Evolutionary conservation across 2,888 invertebrate genomes (phyloP).

Genomic region (Xylota segnis): DNA sequence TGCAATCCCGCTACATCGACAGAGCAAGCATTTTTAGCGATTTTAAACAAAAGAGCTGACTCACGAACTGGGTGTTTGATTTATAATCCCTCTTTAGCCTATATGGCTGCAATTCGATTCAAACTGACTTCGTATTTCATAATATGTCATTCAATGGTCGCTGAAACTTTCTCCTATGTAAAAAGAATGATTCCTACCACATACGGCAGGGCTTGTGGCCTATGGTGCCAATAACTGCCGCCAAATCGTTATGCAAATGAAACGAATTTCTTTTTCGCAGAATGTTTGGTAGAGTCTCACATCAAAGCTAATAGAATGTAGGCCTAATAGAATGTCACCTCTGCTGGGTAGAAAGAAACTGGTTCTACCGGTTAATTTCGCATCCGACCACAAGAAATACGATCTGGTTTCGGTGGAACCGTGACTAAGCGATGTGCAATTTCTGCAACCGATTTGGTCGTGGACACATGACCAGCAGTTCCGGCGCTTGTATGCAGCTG

Average conservation of each 20-base stretch:
- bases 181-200: conserved; percentile 11
- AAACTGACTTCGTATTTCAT: conserved; percentile 33
- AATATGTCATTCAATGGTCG: neutral
- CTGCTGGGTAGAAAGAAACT: neutral
- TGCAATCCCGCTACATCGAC: neutral
- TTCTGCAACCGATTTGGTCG: neutral
- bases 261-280: conserved; percentile 11
- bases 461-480: neutral
- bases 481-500: too few relatives aligned
- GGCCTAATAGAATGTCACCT: too few relatives aligned
- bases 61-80: conserved; percentile 42
- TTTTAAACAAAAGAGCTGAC: conserved; percentile 43
- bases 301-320: too few relatives aligned
- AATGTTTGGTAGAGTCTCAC: neutral
- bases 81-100: neutral
- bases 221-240: neutral
- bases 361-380: neutral
- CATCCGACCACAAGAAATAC: neutral
- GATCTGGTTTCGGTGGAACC: neutral
- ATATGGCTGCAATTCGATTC: conserved; percentile 9
- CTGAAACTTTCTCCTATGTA: conserved; percentile 43
- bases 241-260: conserved; percentile 34
- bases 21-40: neutral
- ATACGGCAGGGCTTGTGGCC: neutral
- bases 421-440: neutral